These are phyloP conservation scores for Incurvaria masculella DNA, from an alignment of 2,888 invertebrate species.

Conservation along the genomic window DNA sequence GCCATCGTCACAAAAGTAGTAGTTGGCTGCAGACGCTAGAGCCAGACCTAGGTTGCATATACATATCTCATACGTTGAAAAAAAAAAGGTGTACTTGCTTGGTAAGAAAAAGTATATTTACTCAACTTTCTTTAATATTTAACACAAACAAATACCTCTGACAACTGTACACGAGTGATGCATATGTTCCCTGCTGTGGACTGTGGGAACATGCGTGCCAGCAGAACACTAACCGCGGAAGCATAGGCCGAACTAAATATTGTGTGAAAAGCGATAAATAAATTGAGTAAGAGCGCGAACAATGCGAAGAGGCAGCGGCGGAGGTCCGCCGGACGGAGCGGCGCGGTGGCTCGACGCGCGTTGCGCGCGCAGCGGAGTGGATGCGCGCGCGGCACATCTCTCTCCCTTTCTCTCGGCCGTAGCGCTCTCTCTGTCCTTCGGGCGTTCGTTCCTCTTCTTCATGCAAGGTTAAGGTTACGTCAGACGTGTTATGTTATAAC, in stretches of 20 bases:
- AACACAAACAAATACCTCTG: too few species aligned
- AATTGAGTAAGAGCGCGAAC: neutral
- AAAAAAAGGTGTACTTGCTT: too few species aligned
- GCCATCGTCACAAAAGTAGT: too few species aligned
- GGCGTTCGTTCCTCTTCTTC: conserved; percentile 56
- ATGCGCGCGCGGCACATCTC: conserved; percentile 29
- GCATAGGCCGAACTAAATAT: neutral
- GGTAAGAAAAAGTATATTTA: too few species aligned
- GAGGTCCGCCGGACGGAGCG: conserved; percentile 12
- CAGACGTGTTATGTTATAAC: conserved; percentile 59
- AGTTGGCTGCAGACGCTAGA: too few species aligned
- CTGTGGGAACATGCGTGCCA: too few species aligned
- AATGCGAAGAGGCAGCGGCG: neutral
- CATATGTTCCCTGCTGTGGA: too few species aligned
- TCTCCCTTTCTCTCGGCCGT: conserved; percentile 49
- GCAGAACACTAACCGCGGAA: too few species aligned
- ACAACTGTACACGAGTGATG: too few species aligned
- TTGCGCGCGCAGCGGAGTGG: conserved; percentile 18
- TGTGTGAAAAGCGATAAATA: neutral
- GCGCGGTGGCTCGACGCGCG: conserved; percentile 16
- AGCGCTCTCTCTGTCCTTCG: conserved; percentile 55
- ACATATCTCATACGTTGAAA: too few species aligned
- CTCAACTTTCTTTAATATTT: too few species aligned
- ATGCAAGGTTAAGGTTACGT: conserved; percentile 59
- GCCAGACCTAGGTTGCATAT: too few species aligned